phyloP scores from a whole-genome alignment of 1,140 invertebrate genomes.

The Scaptomyza hsui region DNA sequence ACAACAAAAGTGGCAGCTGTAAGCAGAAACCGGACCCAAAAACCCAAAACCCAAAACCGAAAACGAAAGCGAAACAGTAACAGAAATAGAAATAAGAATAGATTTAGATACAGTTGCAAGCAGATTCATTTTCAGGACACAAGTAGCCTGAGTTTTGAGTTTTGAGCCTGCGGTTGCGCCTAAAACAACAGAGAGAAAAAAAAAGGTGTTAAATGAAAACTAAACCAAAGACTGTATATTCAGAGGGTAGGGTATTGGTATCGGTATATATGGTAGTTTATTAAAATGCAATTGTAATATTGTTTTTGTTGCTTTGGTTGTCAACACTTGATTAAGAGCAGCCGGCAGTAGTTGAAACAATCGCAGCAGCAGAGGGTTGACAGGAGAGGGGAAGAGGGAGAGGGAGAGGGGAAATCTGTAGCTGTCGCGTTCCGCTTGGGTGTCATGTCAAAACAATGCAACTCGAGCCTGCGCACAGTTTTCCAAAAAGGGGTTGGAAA shows the following conservation, averaged over 20 bases:
- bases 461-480: constrained; percentile 44
- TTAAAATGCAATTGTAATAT: constrained; percentile 74
- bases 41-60: constrained; percentile 6
- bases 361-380: constrained; percentile 1
- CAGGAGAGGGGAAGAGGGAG: too few species aligned
- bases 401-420: too few species aligned
- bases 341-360: constrained; percentile 34
- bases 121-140: constrained; percentile 4
- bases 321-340: constrained; percentile 81
- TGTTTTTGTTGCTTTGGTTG: constrained; percentile 67
- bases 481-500: constrained; percentile 52
- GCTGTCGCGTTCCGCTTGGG: constrained; percentile 51
- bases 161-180: constrained; percentile 49
- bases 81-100: constrained; percentile 15
- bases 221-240: constrained; percentile 43
- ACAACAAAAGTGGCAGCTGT: constrained; percentile 55
- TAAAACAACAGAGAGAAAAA: constrained; percentile 73
- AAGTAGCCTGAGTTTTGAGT: too few species aligned
- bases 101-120: constrained; percentile 33
- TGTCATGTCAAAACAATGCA: constrained; percentile 81
- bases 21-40: constrained; percentile 3
- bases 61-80: constrained; percentile 22
- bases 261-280: constrained; percentile 55
- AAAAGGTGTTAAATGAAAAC: constrained; percentile 76
- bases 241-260: background rate